phyloP scores from a whole-genome alignment of 1,140 invertebrate genomes.

The Littorina saxatilis region DNA sequence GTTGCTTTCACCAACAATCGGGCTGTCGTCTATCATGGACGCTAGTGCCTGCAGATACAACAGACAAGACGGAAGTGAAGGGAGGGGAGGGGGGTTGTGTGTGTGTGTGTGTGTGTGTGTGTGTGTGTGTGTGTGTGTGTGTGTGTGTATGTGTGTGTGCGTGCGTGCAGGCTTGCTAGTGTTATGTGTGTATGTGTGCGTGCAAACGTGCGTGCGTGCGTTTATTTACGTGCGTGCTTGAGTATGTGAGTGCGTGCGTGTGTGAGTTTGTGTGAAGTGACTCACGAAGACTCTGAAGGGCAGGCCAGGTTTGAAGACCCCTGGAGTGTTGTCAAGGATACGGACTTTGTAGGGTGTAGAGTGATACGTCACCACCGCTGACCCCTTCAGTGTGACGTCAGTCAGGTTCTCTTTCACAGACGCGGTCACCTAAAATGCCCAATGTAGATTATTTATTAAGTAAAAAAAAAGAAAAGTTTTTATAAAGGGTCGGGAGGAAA shows the following conservation, averaged over 20 bases:
- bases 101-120: too few relatives aligned
- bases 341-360: slow-evolving; percentile 37
- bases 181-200: too few relatives aligned
- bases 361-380: slow-evolving; percentile 29
- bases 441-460: too few relatives aligned
- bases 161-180: too few relatives aligned
- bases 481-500: too few relatives aligned
- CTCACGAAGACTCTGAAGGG: slow-evolving; percentile 49
- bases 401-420: slow-evolving; percentile 39
- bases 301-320: slow-evolving; percentile 52
- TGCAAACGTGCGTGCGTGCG: too few relatives aligned
- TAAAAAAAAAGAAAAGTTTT: too few relatives aligned
- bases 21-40: slow-evolving; percentile 28
- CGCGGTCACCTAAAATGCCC: slow-evolving; percentile 23
- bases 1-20: neutral
- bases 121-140: too few relatives aligned
- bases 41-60: slow-evolving; percentile 8
- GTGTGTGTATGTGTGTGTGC: too few relatives aligned
- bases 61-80: neutral
- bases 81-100: neutral
- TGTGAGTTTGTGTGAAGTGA: neutral
- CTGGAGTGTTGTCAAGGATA: slow-evolving; percentile 42
- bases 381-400: slow-evolving; percentile 34
- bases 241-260: too few relatives aligned
- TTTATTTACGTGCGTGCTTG: too few relatives aligned